phyloP scores from a whole-genome alignment of 2,113 vertebrate species.

The Canis aureus region DNA sequence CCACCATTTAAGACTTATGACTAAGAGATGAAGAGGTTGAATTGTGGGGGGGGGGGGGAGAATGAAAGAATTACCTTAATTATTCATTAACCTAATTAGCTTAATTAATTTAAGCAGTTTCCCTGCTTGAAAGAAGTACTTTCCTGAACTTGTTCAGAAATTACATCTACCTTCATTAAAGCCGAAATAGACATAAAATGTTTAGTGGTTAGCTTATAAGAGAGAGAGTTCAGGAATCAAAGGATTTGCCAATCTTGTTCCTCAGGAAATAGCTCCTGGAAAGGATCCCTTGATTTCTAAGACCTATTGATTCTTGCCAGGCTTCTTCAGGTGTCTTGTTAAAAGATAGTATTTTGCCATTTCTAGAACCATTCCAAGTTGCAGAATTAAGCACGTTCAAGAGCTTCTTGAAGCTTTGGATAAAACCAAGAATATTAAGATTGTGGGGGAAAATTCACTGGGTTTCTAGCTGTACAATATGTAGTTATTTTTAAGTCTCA shows the following conservation, averaged over 20 bases:
- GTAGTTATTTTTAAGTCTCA: constrained; percentile 18
- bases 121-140: constrained; percentile 79
- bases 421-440: constrained; percentile 17
- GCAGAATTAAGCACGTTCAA: neutral
- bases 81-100: constrained; percentile 83
- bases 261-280: neutral
- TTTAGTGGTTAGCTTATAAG: constrained; percentile 15
- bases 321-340: neutral
- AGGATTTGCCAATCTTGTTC: neutral
- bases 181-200: constrained; percentile 55
- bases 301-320: neutral
- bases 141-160: constrained; percentile 82
- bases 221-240: constrained; percentile 59
- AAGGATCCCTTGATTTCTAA: neutral
- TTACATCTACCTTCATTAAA: constrained; percentile 75
- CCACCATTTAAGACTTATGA: constrained; percentile 50
- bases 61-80: constrained; percentile 80
- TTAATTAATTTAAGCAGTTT: constrained; percentile 84
- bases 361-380: neutral
- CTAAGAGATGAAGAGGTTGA: constrained; percentile 65
- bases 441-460: neutral
- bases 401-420: neutral
- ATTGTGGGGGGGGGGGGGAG: constrained; percentile 56
- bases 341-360: neutral
- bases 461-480: neutral